Conservation (phyloP, 2,113 vertebrate genomes). For the Nothocercus julius region DNA sequence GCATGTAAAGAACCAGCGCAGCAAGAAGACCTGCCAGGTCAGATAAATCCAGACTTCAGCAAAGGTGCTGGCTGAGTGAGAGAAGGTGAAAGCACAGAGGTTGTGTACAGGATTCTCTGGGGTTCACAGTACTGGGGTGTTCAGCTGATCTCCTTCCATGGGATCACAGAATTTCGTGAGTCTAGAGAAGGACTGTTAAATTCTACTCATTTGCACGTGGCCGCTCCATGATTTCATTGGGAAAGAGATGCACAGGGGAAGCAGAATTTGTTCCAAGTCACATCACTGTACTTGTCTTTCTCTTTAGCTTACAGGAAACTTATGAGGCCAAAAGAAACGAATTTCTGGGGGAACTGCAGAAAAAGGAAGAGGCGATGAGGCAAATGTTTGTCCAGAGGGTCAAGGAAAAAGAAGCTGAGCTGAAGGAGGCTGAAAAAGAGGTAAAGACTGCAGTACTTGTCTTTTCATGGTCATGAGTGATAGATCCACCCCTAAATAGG, state of each 20-base stretch:
- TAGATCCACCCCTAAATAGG: background rate
- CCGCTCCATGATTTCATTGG: background rate
- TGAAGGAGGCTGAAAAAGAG: constrained; percentile 99
- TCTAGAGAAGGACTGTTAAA: background rate
- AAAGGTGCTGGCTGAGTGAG: background rate
- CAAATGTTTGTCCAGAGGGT: constrained; percentile 99
- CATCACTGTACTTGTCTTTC: background rate
- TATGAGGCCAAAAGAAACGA: constrained; percentile 98
- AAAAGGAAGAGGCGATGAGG: constrained; percentile 99
- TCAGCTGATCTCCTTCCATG: background rate
- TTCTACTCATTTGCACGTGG: background rate
- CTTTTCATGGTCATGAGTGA: background rate
- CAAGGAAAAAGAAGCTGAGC: constrained; percentile 96
- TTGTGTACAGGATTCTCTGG: background rate
- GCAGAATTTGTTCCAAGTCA: background rate
- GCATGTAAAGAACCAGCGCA: background rate
- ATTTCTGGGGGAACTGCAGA: constrained; percentile 97
- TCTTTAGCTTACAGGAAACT: constrained; percentile 92
- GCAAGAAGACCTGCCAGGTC: constrained; percentile 41
- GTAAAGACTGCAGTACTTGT: constrained; percentile 72
- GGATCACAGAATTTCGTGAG: too few species aligned
- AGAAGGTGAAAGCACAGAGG: background rate
- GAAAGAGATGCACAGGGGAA: background rate
- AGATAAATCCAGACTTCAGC: background rate
- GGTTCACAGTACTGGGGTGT: background rate